Base-by-base conservation (phyloP, 2,888 invertebrate genomes). In the Hypsopygia costalis region DNA sequence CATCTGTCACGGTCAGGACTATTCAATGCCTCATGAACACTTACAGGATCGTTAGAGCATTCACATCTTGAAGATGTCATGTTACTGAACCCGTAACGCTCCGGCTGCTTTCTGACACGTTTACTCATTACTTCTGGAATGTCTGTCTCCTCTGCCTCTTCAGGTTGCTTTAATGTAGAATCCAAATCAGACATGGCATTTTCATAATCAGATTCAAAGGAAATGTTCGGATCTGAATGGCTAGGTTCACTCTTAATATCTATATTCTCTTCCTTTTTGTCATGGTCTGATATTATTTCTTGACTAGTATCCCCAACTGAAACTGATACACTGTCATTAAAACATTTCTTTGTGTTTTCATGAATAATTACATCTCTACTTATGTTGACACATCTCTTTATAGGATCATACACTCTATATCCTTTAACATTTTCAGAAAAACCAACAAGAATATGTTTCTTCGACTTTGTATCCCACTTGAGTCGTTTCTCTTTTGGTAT, bases 401-500 rank as follows among this genome's bases (percentile, higher is more conserved):
- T 8, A 7, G 46, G 43, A 33, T 49, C 22, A 34, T 53, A 53
- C 3, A 53, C 25, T 33, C 50, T 37, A 12, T 56, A 53, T 1
- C 51, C 53, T 33, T 55, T 57, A 0, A 43, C 34, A 40, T 48
- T 38, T 12, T 52, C 47, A 7, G 43, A 9, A 34, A 40, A 53
- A 6, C 53, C 53, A 9, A 52, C 41, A 3, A 54, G 27, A n/a
- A 51, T 45, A 8, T 9, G n/a, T 32, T 49, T 25, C 6, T 38
- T 30, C 2, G 42, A 41, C 22, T 55, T 52, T n/a, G 42, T 50
- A 30, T 54, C 55, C 51, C 49, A 54, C 12, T 58, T 55, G 0
- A 10, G 1, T 29, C 51, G 29, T 35, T 43, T 47, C 36, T 48
- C 44, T 45, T 52, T 56, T 0, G 51, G 48, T 5, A 56, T 29